A percentile compares a stretch with the other conserved stretches of the same genome.
These are phyloP conservation scores for Apeira syringaria DNA, from an alignment of 2,888 invertebrate species.

Conservation along the genomic window DNA sequence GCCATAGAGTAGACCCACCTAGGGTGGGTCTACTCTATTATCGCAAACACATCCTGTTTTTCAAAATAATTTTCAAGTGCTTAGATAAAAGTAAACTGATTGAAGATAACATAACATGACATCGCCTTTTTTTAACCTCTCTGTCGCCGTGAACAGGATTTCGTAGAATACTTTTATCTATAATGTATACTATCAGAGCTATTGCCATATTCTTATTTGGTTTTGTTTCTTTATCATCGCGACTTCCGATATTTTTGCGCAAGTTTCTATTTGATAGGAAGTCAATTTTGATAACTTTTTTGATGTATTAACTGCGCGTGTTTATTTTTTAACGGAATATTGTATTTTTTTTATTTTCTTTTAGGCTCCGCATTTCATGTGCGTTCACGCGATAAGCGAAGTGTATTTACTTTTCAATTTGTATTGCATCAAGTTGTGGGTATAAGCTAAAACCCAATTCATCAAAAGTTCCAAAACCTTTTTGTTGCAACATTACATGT, in stretches of 20 bases:
- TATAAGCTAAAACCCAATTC: too few relatives aligned
- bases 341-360: too few relatives aligned
- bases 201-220: too few relatives aligned
- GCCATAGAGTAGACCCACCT: too few relatives aligned
- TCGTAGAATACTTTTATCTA: too few relatives aligned
- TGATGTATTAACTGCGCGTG: neutral
- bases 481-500: too few relatives aligned
- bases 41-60: neutral
- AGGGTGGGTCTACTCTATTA: neutral
- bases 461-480: too few relatives aligned
- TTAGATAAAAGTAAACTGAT: neutral
- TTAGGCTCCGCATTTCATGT: too few relatives aligned
- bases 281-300: neutral
- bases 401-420: too few relatives aligned
- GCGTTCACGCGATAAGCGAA: too few relatives aligned
- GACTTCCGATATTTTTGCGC: neutral
- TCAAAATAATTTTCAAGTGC: neutral
- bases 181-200: too few relatives aligned
- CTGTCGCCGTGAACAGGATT: neutral
- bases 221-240: neutral
- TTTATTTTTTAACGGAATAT: neutral
- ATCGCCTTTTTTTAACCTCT: neutral
- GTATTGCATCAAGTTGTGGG: too few relatives aligned
- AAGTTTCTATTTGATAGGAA: neutral
- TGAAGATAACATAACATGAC: neutral